Evolutionary conservation across 2,797 vertebrate species (phyloP).

Genomic region (Tragelaphus eurycerus): DNA sequence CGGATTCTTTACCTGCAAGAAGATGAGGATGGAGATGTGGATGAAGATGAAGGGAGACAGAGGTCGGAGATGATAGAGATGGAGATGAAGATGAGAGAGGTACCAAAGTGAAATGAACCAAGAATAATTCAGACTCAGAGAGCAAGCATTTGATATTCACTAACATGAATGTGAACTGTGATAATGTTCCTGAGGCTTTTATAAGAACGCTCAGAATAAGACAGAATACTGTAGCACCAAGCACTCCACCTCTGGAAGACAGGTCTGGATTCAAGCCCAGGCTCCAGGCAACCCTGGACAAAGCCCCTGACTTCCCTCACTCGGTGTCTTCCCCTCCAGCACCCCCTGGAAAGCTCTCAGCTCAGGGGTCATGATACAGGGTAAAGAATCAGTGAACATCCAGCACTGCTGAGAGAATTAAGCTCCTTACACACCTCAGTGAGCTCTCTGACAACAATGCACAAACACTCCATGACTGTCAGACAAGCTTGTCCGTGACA

Average conservation of each 20-base stretch:
- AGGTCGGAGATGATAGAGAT: rapidly evolving
- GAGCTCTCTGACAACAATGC: rapidly evolving
- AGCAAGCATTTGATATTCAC: not conserved
- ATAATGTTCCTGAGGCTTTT: not conserved
- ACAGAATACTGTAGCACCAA: not conserved
- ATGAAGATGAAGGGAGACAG: not conserved
- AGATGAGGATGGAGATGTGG: not conserved
- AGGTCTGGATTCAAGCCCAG: not conserved
- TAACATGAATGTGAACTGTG: not conserved
- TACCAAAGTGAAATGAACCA: not conserved
- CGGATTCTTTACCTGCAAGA: not conserved
- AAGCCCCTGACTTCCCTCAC: not conserved
- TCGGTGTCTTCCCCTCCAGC: rapidly evolving
- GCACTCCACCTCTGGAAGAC: not conserved
- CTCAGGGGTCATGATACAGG: rapidly evolving
- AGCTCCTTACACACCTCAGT: rapidly evolving
- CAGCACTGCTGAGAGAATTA: not conserved
- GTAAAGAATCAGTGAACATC: not conserved
- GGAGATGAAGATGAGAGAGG: no score
- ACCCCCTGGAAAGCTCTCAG: rapidly evolving
- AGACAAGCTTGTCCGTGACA: not conserved
- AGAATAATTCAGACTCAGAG: not conserved
- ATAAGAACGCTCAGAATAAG: not conserved
- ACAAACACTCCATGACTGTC: rapidly evolving
- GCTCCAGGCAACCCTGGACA: not conserved